These are phyloP conservation scores for Julus scandinavius DNA, from an alignment of 2,888 invertebrate species.

Conservation along the genomic window DNA sequence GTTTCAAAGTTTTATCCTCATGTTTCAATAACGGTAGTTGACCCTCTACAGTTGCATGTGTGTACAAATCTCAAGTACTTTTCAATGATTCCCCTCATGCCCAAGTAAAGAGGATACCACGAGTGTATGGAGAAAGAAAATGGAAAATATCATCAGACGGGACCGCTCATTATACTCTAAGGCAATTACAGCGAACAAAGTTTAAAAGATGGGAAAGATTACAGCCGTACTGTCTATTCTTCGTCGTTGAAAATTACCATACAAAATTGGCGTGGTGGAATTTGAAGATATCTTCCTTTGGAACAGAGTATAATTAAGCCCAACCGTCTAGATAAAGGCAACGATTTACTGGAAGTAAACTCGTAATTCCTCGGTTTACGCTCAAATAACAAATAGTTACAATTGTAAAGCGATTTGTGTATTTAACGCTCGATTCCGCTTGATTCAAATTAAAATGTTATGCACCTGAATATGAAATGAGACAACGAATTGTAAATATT, in stretches of 20 bases:
- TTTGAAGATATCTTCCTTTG: conserved; percentile 31
- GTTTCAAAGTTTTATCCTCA: too few relatives aligned
- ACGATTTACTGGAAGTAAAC: conserved; percentile 9
- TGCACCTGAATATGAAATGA: background rate
- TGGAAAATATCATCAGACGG: conserved; percentile 44
- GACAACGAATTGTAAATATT: too few relatives aligned
- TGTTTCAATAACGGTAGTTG: too few relatives aligned
- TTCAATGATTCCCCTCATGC: background rate
- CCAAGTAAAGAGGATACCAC: background rate
- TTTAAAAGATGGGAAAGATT: conserved; percentile 42
- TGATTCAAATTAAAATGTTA: background rate
- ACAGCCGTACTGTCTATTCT: conserved; percentile 26
- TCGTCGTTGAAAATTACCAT: conserved; percentile 10
- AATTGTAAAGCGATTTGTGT: background rate
- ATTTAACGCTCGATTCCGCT: conserved; percentile 4
- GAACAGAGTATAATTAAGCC: background rate
- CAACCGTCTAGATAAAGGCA: background rate
- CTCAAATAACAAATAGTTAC: conserved; percentile 7
- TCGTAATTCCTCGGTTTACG: background rate
- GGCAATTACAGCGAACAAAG: conserved; percentile 45
- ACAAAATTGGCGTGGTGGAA: conserved; percentile 43
- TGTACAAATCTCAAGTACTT: background rate
- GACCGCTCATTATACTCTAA: conserved; percentile 35
- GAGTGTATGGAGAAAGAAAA: background rate
- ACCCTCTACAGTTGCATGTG: too few relatives aligned